Base-by-base conservation (phyloP, 2,113 vertebrate genomes). In the Sinosuthora webbiana region DNA sequence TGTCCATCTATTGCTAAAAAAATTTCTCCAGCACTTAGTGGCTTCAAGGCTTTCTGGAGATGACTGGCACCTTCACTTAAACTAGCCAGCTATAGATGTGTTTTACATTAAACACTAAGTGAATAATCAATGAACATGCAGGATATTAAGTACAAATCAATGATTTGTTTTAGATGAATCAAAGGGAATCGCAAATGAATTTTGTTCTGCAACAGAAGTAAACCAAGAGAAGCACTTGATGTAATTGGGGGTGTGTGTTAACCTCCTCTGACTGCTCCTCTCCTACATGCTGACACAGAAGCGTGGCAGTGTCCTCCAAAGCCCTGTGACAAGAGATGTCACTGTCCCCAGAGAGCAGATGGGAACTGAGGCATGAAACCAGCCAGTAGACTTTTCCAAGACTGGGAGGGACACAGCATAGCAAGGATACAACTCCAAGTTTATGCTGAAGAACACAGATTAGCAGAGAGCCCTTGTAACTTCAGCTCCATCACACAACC, bases 41-140 rank as follows among this genome's bases (percentile, higher is more conserved):
- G 49, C 73, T 87, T 75, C 92, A 64, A 92, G 87, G 88, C 64
- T 78, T 89, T 56, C 76, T 41, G 27, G 90, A 86, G 88, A 87
- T 89, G 93, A 93, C 76, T 65, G 88, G 83, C 83, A 89, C 86
- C 86, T 56, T 76, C 92, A 68, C 92, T 93, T 96, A 89, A 93
- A 87, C 56, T 27, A 92, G 76, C 64, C 83, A 88, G 83, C 82
- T 86, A 88, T 21, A 77, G 76, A 93, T 78, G 88, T 80, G 56
- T 64, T 87, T 60, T 81, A 90, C 76, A 59, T 78, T 90, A 89
- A 96, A 95, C 62, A 60, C 92, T 95, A 92, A 95, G 83, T 94
- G 92, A 70, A 92, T 87, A 96, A 96, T 97, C 93, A 95, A 91
- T 95, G 84, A 81, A 83, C 87, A 70, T 83, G 78, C 86, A 75